These are phyloP conservation scores for Atherix ibis DNA, from an alignment of 2,888 invertebrate species.

Conservation along the genomic window DNA sequence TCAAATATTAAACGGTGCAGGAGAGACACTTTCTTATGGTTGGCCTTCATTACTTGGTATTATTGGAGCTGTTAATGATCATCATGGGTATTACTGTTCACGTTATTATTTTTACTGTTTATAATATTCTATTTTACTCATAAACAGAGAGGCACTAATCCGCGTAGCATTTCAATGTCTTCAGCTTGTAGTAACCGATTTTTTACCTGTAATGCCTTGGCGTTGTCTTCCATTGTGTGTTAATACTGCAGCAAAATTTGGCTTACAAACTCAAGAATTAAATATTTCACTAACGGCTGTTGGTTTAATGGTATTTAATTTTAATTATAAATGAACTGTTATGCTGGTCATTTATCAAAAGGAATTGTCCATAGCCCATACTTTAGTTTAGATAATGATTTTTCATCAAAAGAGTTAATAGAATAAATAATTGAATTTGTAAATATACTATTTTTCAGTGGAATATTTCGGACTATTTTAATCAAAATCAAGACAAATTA, in stretches of 20 bases:
- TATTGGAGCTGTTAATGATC: slow-evolving; percentile 86
- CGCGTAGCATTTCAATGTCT: slow-evolving; percentile 91
- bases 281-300: slow-evolving; percentile 96
- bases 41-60: slow-evolving; percentile 92
- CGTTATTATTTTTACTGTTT: neutral
- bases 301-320: slow-evolving; percentile 65
- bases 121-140: no score
- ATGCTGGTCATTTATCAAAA: no score
- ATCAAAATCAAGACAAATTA: slow-evolving; percentile 81
- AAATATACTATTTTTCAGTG: no score
- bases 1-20: slow-evolving; percentile 81
- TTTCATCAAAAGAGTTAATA: no score
- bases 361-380: no score
- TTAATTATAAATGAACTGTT: slow-evolving; percentile 8
- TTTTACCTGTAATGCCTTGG: slow-evolving; percentile 83
- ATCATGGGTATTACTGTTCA: slow-evolving; percentile 54
- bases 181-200: slow-evolving; percentile 88
- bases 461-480: slow-evolving; percentile 97
- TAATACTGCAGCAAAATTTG: slow-evolving; percentile 88
- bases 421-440: no score
- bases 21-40: slow-evolving; percentile 81
- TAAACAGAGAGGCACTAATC: slow-evolving; percentile 82
- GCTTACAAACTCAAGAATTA: slow-evolving; percentile 87
- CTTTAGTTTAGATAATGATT: no score
- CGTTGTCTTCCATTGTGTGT: slow-evolving; percentile 80